These are phyloP conservation scores for Pandemis cinnamomeana DNA, from an alignment of 2,888 invertebrate genomes.

Conservation along the genomic window DNA sequence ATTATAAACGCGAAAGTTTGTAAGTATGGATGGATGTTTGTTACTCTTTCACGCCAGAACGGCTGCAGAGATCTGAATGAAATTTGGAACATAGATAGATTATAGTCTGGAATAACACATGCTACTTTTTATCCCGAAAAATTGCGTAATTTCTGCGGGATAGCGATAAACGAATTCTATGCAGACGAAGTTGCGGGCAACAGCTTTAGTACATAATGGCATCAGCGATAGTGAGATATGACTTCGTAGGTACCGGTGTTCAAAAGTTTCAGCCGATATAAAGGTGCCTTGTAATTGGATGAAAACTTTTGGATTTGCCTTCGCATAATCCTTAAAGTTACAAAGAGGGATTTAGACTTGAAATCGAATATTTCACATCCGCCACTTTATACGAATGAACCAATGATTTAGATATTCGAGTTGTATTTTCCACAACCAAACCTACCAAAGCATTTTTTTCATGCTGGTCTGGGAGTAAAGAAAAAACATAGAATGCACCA, in stretches of 20 bases:
- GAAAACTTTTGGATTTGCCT: not conserved
- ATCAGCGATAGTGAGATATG: not conserved
- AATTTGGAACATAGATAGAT: too few relatives aligned
- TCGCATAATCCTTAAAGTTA: slow-evolving; percentile 10
- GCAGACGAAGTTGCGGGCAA: too few relatives aligned
- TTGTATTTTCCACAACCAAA: not conserved
- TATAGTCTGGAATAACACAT: too few relatives aligned
- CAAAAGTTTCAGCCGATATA: slow-evolving; percentile 8
- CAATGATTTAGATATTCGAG: not conserved
- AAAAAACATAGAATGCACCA: too few relatives aligned
- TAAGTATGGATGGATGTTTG: too few relatives aligned
- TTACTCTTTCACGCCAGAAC: too few relatives aligned
- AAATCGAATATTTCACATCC: not conserved
- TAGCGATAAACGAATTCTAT: too few relatives aligned
- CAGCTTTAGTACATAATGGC: not conserved
- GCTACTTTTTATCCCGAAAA: too few relatives aligned
- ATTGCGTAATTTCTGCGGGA: too few relatives aligned
- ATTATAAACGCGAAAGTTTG: too few relatives aligned
- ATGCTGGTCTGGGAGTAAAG: not conserved
- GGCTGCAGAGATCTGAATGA: too few relatives aligned
- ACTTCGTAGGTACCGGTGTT: slow-evolving; percentile 5
- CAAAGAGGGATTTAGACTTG: slow-evolving; percentile 2
- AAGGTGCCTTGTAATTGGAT: slow-evolving; percentile 10
- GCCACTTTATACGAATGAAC: not conserved
- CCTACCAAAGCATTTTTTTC: not conserved